A percentile compares a stretch with the other conserved stretches of the same genome.
These are phyloP conservation scores for Agrenia bidenticulata DNA, from an alignment of 2,888 invertebrate genomes.

Conservation along the genomic window DNA sequence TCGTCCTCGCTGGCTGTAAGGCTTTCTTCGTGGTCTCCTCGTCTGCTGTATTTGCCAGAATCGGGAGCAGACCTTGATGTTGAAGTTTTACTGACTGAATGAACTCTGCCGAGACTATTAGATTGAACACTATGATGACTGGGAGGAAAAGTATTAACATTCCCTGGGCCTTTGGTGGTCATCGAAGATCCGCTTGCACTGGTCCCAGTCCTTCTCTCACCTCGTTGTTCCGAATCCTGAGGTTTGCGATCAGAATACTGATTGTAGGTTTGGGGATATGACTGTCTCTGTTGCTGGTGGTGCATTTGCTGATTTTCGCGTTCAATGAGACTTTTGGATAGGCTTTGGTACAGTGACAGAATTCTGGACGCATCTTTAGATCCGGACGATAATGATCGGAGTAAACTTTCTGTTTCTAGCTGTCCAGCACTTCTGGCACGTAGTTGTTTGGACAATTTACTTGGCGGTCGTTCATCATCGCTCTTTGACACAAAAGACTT, in stretches of 20 bases:
- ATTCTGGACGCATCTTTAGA: constrained; percentile 52
- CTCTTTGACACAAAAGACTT: constrained; percentile 53
- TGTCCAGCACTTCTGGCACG: constrained; percentile 52
- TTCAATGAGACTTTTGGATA: constrained; percentile 43
- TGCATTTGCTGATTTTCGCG: constrained; percentile 33
- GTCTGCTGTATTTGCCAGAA: constrained; percentile 7
- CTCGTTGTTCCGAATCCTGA: constrained; percentile 6
- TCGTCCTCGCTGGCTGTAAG: constrained; percentile 48
- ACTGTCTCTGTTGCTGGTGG: constrained; percentile 17
- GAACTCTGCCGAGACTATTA: constrained; percentile 10
- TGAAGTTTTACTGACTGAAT: constrained; percentile 9
- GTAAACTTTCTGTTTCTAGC: constrained; percentile 51
- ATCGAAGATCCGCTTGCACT: constrained; percentile 12
- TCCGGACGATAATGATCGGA: constrained; percentile 47
- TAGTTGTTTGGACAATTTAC: constrained; percentile 50
- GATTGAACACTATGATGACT: background rate
- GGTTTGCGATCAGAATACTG: constrained; percentile 24
- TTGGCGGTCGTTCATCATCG: constrained; percentile 52
- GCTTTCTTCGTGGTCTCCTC: constrained; percentile 12
- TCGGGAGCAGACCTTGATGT: constrained; percentile 24
- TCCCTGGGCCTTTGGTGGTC: constrained; percentile 15
- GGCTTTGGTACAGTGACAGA: constrained; percentile 50
- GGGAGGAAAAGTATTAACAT: background rate
- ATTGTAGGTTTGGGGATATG: constrained; percentile 19
- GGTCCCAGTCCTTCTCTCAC: background rate